Conservation (phyloP, 2,888 invertebrate genomes). For the Pycnomerus fuliginosus region DNA sequence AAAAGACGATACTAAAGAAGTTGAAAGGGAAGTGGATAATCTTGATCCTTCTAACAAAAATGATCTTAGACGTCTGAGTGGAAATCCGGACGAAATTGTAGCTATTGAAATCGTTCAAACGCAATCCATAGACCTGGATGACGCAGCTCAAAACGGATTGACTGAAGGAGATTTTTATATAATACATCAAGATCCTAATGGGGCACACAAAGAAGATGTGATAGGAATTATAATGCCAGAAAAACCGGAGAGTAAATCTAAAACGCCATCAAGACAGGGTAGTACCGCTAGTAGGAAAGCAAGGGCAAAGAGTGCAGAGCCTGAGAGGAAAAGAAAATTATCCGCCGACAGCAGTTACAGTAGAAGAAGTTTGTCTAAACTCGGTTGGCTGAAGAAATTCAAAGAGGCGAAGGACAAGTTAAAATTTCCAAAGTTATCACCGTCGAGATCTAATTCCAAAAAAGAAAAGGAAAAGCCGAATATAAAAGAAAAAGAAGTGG, state of each 20-base stretch:
- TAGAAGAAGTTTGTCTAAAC: conserved; percentile 41
- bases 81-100: conserved; percentile 19
- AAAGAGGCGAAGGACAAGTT: conserved; percentile 43
- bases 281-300: conserved; percentile 11
- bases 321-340: conserved; percentile 40
- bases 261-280: conserved; percentile 9
- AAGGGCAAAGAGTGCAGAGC: conserved; percentile 44
- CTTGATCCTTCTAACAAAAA: not conserved
- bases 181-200: not conserved
- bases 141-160: conserved; percentile 9
- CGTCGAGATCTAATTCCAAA: conserved; percentile 26
- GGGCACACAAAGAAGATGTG: conserved; percentile 1
- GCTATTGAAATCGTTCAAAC: conserved; percentile 21
- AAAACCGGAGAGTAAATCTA: conserved; percentile 2
- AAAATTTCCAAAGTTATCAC: conserved; percentile 36
- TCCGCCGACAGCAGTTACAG: conserved; percentile 45
- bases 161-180: conserved; percentile 9
- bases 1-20: conserved; percentile 1
- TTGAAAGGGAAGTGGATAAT: conserved; percentile 5
- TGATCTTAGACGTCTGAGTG: conserved; percentile 16
- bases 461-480: conserved; percentile 24
- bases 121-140: conserved; percentile 15
- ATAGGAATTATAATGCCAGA: conserved; percentile 15
- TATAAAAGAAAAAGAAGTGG: conserved; percentile 17
- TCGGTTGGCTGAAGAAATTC: conserved; percentile 41